These are phyloP conservation scores for Xerus inauris DNA, from an alignment of 2,113 vertebrate genomes.

Conservation along the genomic window DNA sequence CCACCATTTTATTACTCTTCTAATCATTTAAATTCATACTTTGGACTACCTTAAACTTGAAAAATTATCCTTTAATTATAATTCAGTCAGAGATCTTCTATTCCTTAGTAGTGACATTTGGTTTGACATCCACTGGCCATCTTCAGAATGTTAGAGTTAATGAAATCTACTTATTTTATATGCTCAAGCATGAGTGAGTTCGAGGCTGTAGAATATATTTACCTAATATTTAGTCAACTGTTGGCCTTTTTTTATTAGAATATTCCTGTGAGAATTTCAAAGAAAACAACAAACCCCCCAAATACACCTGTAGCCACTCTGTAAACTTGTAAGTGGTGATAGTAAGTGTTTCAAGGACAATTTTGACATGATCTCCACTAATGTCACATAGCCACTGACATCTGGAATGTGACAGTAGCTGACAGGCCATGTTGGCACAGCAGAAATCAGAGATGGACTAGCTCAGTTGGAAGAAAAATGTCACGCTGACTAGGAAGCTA, in stretches of 20 bases:
- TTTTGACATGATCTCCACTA: neutral
- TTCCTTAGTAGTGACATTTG: neutral
- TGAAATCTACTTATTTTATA: neutral
- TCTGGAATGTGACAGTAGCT: constrained; percentile 70
- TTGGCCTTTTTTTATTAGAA: neutral
- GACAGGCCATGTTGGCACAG: constrained; percentile 56
- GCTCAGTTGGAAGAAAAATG: constrained; percentile 66
- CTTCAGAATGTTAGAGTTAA: neutral
- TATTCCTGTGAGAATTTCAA: neutral
- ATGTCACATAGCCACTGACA: constrained; percentile 44
- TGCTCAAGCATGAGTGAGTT: neutral
- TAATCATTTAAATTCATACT: constrained; percentile 30
- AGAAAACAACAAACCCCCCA: neutral
- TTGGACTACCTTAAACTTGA: constrained; percentile 2
- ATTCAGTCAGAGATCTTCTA: neutral
- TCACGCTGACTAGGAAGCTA: constrained; percentile 52
- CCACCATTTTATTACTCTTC: neutral
- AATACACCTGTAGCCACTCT: neutral
- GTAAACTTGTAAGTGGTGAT: neutral
- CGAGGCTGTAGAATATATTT: constrained; percentile 20
- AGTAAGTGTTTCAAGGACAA: constrained; percentile 56
- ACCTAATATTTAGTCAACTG: neutral
- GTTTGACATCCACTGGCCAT: neutral
- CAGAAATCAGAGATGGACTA: constrained; percentile 58
- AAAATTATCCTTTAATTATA: neutral